Evolutionary conservation across 1,140 invertebrate species (phyloP), one percentile per base, ranked within the genome.

Genomic region (Calephelis virginiensis): DNA sequence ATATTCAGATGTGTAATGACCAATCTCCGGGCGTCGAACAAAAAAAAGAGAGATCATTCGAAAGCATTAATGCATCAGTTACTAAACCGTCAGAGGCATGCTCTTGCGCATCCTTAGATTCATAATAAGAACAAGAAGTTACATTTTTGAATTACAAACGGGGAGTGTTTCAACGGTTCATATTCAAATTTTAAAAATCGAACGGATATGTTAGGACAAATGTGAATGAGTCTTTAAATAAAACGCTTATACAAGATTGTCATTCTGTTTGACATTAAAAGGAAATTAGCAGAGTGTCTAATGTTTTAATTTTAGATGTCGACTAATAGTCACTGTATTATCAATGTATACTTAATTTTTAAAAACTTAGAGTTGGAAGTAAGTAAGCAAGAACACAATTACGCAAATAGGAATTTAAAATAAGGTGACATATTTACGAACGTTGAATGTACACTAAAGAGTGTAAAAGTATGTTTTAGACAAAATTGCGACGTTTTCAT

Each of bases 1-100:
- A 86, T 87, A 90, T 90, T 90, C 88, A 90, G 83, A 89, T 89
- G 84, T 84, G 84, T 86, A 88, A 88, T 85, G 85, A 90, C 80
- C 86, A 87, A 90, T 90, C 87, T 87, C 87, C 85, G 81, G 80
- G 81, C 81, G 81, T 77, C 70, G 77, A 73, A 80, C 70, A 83
- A 85, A 86, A 88, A 82, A 85, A 81, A 78, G 71, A 81, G 76
- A 83, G 78, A 86, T 82, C 81, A 83, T 83, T 82, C 78, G 78
- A 79, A 68, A 81, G 53, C 79, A 88, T 88, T 87, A 90, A 90
- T 89, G 86, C 86, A 89, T 86, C 85, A 83, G 83, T 87, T 85
- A 87, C 85, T 87, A 89, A 90, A 88, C 86, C 86, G 83, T 84
- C 81, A 79, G 88, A 79, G 75, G 85, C 72, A 85, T 88, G 88